These are phyloP conservation scores for Sebastes itinus DNA, from an alignment of 2,797 vertebrate species.

Conservation along the genomic window DNA sequence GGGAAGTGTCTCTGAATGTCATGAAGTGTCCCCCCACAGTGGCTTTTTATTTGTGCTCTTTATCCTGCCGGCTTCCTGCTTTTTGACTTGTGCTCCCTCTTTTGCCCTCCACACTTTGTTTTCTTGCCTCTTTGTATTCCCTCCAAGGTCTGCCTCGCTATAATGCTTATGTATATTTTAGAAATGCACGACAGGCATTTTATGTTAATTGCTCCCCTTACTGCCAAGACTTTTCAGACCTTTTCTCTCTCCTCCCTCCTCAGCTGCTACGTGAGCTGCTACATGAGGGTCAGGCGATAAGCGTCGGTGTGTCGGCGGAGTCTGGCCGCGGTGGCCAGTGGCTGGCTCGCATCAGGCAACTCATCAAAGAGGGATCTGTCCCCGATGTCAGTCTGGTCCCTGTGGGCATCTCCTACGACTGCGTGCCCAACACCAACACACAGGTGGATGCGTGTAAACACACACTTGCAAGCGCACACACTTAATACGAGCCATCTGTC, in stretches of 20 bases:
- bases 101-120: neutral
- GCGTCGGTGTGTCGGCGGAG: constrained; percentile 85
- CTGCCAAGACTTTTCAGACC: constrained; percentile 18
- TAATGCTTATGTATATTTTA: constrained; percentile 38
- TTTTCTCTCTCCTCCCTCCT: neutral
- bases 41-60: constrained; percentile 36
- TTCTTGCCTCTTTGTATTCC: constrained; percentile 20
- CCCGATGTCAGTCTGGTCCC: constrained; percentile 86
- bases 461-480: constrained; percentile 5
- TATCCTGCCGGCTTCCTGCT: constrained; percentile 24
- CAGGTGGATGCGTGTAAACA: constrained; percentile 54
- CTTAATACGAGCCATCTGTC: constrained; percentile 37
- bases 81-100: constrained; percentile 31
- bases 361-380: constrained; percentile 73
- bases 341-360: constrained; percentile 81
- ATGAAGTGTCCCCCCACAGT: constrained; percentile 46
- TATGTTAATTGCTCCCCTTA: constrained; percentile 28
- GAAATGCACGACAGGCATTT: constrained; percentile 27
- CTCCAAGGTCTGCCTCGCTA: neutral
- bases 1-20: constrained; percentile 60
- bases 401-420: constrained; percentile 88
- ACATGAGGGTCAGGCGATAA: constrained; percentile 81
- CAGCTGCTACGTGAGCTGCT: constrained; percentile 88
- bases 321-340: constrained; percentile 79
- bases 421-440: constrained; percentile 47